Conservation (phyloP, 2,113 vertebrate species). For the Odocoileus hemionus region DNA sequence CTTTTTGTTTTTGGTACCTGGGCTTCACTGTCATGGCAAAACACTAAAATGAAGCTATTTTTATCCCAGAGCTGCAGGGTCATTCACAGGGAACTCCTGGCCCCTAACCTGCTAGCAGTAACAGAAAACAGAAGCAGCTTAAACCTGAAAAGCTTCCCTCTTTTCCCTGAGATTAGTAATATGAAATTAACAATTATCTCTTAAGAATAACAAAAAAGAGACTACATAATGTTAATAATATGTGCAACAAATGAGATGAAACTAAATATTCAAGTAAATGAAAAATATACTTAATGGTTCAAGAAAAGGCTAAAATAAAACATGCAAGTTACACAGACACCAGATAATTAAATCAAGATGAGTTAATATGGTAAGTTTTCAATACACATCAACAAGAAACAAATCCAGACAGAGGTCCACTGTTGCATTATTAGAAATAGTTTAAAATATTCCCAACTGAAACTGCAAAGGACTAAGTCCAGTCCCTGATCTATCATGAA, state of each 20-base stretch:
- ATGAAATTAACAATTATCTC: not conserved
- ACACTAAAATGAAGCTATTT: slow-evolving; percentile 2
- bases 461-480: not conserved
- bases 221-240: not conserved
- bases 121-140: not conserved
- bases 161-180: not conserved
- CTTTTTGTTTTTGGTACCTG: not conserved
- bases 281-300: not conserved
- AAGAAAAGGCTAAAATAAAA: not conserved
- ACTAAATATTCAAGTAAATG: not conserved
- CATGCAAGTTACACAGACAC: not conserved
- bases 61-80: not conserved
- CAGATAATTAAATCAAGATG: not conserved
- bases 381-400: not conserved
- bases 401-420: not conserved
- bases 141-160: not conserved
- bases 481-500: not conserved
- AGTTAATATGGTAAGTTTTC: not conserved
- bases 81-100: not conserved
- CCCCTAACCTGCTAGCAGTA: not conserved
- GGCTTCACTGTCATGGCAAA: not conserved
- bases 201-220: not conserved
- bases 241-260: not conserved
- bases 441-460: not conserved
- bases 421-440: not conserved